Percentiles rank a stretch among this genome's conserved stretches.
phyloP scores from a whole-genome alignment of 2,888 invertebrate species.

The Pollenia amentaria region DNA sequence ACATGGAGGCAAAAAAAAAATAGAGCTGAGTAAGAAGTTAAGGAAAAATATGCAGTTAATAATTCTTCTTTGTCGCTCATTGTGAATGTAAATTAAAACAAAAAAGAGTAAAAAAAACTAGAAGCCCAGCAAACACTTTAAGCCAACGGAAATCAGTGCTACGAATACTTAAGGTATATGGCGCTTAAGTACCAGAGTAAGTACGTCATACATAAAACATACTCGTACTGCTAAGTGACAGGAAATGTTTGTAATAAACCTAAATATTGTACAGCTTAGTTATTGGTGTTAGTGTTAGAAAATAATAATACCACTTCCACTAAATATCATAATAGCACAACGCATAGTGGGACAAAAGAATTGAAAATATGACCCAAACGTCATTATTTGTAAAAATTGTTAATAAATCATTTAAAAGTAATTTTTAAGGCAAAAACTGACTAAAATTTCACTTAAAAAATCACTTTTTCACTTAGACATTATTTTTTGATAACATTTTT shows the following conservation, averaged over 20 bases:
- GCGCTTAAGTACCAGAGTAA: background rate
- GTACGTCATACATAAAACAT: constrained; percentile 37
- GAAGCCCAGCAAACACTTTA: constrained; percentile 48
- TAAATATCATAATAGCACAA: constrained; percentile 39
- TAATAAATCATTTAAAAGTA: no score
- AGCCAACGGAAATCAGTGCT: constrained; percentile 61
- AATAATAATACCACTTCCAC: background rate
- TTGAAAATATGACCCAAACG: no score
- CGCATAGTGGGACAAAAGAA: no score
- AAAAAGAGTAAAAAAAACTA: constrained; percentile 18
- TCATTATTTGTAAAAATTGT: no score
- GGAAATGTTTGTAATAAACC: constrained; percentile 68
- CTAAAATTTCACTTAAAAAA: no score
- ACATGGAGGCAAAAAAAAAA: background rate
- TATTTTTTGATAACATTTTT: no score
- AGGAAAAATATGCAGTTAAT: constrained; percentile 62
- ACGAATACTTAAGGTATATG: constrained; percentile 57
- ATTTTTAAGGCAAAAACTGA: no score
- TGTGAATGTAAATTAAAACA: constrained; percentile 47
- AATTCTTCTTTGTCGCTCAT: constrained; percentile 55
- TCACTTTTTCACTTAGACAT: no score
- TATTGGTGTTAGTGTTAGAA: constrained; percentile 23
- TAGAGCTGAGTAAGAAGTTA: background rate
- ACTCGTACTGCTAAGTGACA: constrained; percentile 54
- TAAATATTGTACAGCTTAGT: constrained; percentile 33